phyloP scores from a whole-genome alignment of 1,140 invertebrate genomes.

The Ceratoteleas bidentatus region DNA sequence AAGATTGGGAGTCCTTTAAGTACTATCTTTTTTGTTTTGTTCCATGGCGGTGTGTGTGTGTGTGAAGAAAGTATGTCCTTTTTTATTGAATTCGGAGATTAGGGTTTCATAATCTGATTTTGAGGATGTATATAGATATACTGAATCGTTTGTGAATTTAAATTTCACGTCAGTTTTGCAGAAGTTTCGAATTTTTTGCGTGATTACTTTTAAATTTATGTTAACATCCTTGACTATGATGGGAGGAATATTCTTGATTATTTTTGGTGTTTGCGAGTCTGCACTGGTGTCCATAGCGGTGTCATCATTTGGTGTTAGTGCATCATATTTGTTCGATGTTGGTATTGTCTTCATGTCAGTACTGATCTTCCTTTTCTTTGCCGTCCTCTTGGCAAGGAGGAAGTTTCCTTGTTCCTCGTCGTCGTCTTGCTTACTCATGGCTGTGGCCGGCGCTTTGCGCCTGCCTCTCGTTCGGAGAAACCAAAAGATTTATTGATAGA shows the following conservation, averaged over 20 bases:
- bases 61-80: neutral
- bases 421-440: too few species aligned
- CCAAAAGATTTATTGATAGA: too few species aligned
- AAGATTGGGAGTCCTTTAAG: slow-evolving; percentile 16
- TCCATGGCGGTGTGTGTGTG: neutral
- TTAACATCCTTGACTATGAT: neutral
- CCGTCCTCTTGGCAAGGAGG: too few species aligned
- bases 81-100: neutral
- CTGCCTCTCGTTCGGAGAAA: too few species aligned
- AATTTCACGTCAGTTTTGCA: neutral
- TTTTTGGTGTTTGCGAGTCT: too few species aligned
- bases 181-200: neutral
- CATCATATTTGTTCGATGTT: too few species aligned
- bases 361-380: too few species aligned
- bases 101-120: neutral
- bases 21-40: slow-evolving; percentile 5
- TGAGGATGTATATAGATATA: neutral
- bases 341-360: too few species aligned
- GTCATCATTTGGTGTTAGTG: too few species aligned
- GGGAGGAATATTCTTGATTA: neutral
- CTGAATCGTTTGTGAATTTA: neutral
- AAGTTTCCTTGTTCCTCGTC: too few species aligned
- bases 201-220: neutral
- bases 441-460: too few species aligned
- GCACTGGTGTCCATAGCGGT: too few species aligned